Evolutionary conservation across 2,888 invertebrate genomes (phyloP), one percentile per base, ranked within the genome.

Genomic region (Tubulanus polymorphus): DNA sequence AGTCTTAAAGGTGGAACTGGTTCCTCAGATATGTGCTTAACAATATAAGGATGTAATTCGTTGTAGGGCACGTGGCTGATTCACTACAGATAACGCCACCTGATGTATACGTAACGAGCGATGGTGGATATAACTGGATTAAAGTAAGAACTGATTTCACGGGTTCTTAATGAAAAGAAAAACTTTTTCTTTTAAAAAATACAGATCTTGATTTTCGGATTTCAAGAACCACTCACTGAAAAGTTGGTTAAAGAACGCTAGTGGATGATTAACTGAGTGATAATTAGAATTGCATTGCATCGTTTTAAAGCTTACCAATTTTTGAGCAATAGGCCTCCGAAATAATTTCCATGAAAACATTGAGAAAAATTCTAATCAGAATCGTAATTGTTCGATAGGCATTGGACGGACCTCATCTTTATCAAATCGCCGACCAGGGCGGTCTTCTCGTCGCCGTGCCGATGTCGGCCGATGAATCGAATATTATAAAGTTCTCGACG

Each of bases 71-170:
- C 63, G 70, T 75, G 3, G 76, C 74, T 25, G 71, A 72, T 45
- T 63, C 73, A 6, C 63, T 77, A 18, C 76, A 78, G 61, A 73
- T 62, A 18, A 70, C 74, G 1, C 60, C 68, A 18, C 73, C 78
- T 25, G 76, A 76, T 64, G 76, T 79, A 23, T 79, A 62, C 62
- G 63, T 79, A 3, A 69, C 76, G 0, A 69, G 66, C 59, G 75
- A 79, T 68, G 79, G 79, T 18, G 79, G 79, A 28, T 78, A 78
- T 60, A 66, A 61, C 25, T 79, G 76, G 74, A 66, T 60, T 45
- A 63, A 68, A 68, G 74, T 75, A 57, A 37, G 29, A 12, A 23
- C 6, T 51, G 25, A 20, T 48, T 37, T n/a, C 47, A 8, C 15
- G n/a, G 26, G 12, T 49, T 15, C 28, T 52, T 12, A 15, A 10